phyloP scores from a whole-genome alignment of 2,888 invertebrate genomes.

The Drosophila mimetica region DNA sequence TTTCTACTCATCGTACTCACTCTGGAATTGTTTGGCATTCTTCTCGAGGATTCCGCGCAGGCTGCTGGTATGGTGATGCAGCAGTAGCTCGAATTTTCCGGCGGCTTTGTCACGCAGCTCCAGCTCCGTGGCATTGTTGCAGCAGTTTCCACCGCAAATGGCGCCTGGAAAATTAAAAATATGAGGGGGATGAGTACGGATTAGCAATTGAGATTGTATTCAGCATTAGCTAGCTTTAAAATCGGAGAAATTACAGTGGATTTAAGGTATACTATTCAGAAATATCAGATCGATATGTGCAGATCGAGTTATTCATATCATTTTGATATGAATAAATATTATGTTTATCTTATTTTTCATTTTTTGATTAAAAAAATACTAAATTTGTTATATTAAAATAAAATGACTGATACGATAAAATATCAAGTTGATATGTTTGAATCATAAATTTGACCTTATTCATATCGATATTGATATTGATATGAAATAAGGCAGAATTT shows the following conservation, averaged over 20 bases:
- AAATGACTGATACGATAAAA: too few relatives aligned
- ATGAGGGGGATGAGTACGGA: background rate
- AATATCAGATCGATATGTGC: too few relatives aligned
- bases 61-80: constrained; percentile 89
- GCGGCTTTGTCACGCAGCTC: constrained; percentile 83
- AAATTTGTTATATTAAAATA: too few relatives aligned
- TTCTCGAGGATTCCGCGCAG: constrained; percentile 90
- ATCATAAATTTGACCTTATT: too few relatives aligned
- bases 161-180: constrained; percentile 76
- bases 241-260: background rate
- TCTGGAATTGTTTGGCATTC: constrained; percentile 90
- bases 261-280: background rate
- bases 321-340: too few relatives aligned
- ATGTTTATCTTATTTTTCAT: too few relatives aligned
- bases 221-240: background rate
- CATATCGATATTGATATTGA: too few relatives aligned
- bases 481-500: too few relatives aligned
- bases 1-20: constrained; percentile 85
- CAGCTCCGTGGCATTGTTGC: constrained; percentile 83
- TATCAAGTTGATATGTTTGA: too few relatives aligned
- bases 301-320: too few relatives aligned
- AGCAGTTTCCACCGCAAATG: constrained; percentile 83
- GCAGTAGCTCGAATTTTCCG: constrained; percentile 87
- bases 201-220: background rate
- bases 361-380: too few relatives aligned